phyloP scores from a whole-genome alignment of 2,113 vertebrate species.

The Bos javanicus region DNA sequence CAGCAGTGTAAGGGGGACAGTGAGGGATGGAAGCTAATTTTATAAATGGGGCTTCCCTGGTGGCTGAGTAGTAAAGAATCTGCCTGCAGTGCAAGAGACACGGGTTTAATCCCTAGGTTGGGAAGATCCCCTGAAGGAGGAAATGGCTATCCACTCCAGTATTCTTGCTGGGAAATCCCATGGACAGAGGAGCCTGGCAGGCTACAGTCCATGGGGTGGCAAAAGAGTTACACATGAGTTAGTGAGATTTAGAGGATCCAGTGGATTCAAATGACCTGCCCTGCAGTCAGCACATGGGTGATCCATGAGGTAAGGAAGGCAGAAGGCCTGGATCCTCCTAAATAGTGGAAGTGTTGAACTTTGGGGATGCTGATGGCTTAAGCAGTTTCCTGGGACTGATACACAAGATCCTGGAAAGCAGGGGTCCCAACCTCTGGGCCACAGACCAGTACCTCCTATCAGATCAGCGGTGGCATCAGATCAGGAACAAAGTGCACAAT shows the following conservation, averaged over 20 bases:
- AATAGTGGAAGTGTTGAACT: background rate
- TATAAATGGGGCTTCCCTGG: background rate
- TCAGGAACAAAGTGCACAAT: background rate
- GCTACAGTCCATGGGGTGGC: background rate
- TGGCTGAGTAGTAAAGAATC: background rate
- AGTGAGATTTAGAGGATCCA: background rate
- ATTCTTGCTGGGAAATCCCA: background rate
- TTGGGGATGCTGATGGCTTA: fast-evolving
- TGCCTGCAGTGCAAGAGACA: background rate
- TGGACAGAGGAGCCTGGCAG: background rate
- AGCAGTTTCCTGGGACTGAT: too few species aligned
- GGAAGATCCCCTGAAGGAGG: background rate
- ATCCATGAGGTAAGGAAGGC: background rate
- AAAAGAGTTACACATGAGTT: background rate
- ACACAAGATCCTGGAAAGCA: background rate
- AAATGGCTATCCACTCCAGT: background rate
- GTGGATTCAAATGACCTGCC: background rate
- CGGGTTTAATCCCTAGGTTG: background rate
- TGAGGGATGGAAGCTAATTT: background rate
- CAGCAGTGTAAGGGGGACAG: background rate
- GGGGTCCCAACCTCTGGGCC: background rate
- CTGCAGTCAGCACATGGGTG: background rate
- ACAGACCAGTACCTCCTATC: background rate
- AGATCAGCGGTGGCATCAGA: background rate
- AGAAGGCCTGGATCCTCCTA: background rate